phyloP scores from a whole-genome alignment of 1,140 invertebrate genomes.

The Leptopilina boulardi region DNA sequence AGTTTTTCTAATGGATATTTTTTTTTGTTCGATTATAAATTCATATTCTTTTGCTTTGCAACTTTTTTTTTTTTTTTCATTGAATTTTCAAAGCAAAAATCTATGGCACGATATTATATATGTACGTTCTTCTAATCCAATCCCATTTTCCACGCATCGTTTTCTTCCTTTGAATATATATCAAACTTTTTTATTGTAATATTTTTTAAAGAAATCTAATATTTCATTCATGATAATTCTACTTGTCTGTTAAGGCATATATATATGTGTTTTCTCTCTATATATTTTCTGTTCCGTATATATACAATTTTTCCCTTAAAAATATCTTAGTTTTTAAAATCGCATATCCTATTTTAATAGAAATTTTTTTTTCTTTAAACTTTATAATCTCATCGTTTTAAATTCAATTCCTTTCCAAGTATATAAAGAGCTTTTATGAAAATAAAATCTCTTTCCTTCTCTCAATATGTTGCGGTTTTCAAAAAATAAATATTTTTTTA shows the following conservation, averaged over 20 bases:
- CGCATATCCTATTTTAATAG: no score
- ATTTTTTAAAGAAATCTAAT: background rate
- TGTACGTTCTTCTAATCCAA: background rate
- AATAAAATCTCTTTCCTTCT: no score
- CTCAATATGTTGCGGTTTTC: no score
- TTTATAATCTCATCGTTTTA: no score
- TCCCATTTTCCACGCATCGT: background rate
- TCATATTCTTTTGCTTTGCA: background rate
- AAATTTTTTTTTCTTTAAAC: no score
- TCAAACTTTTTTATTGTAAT: background rate
- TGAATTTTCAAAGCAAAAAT: background rate
- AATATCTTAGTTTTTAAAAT: no score
- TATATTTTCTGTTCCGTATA: background rate
- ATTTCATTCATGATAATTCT: background rate
- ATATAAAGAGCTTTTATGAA: no score
- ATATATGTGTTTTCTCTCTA: background rate
- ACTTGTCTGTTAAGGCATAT: background rate
- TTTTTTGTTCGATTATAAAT: background rate
- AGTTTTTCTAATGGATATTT: background rate
- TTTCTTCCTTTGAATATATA: background rate
- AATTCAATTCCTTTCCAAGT: no score
- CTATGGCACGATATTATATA: background rate
- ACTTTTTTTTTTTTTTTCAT: background rate
- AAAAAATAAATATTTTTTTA: no score
- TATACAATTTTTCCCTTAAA: background rate